Evolutionary conservation across 2,113 vertebrate species (phyloP), one percentile per base, ranked within the genome.

Genomic region (Labeo rohita): DNA sequence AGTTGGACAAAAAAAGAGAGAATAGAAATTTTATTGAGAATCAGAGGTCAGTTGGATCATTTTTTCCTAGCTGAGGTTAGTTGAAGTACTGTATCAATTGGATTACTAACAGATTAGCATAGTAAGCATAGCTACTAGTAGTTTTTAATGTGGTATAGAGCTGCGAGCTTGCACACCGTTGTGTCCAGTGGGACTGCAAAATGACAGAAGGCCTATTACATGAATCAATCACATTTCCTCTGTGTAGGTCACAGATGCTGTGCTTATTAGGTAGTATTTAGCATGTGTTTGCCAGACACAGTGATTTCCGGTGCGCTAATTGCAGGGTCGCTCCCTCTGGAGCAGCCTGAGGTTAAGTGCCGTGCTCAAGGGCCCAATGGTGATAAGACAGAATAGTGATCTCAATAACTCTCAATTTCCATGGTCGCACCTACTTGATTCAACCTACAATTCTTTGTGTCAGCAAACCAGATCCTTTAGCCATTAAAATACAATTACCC

Each of bases 301-400:
- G 16, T 70, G 65, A 83, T 72, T 83, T 83, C 18, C 63, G 18
- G 50, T 52, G 50, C 81, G 54, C 34, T 43, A 83, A 83, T 73
- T 73, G 65, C 34, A 56, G 50, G 36, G 11, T 21, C 43, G 34
- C 6, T 56, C 34, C 66, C 81, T 83, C 9, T 83, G 15, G 65
- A 72, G 66, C 50, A 56, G 49, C 9, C 66, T 59, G 50, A n/a
- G 81, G 63, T 83, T 21, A 83, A 83, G 45, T 36, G 65, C 63
- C 28, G 3, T 21, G 80, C 47, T 70, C 80, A 39, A 70, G 10
- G 65, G 45, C 9, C 6, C 80, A 68, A 15, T 13, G 47, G 47
- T 39, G 47, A 83, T 83, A 52, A 52, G 63, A 15, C 2, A 13
- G 47, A 70, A 70, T 21, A 82, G 80, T 13, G 61, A 36, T 39